These are phyloP conservation scores for Sebastes taczanowskii DNA, from an alignment of 2,797 vertebrate species.

Conservation along the genomic window DNA sequence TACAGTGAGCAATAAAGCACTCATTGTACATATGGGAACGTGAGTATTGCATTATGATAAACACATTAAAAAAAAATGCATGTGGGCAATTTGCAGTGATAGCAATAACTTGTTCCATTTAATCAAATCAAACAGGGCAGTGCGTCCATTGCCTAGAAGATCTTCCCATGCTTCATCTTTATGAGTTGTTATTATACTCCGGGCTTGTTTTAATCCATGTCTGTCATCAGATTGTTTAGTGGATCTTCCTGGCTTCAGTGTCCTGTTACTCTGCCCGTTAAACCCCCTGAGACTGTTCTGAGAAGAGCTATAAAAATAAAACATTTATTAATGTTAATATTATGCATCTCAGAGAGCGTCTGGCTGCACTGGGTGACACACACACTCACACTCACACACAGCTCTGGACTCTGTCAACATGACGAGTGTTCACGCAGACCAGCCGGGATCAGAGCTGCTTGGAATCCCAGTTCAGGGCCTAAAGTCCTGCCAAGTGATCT, in stretches of 20 bases:
- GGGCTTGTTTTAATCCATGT: conserved; percentile 47
- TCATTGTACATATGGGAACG: neutral
- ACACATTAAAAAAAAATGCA: neutral
- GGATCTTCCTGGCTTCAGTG: conserved; percentile 32
- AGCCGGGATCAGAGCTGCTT: conserved; percentile 19
- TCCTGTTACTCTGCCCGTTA: conserved; percentile 20
- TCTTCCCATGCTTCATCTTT: conserved; percentile 24
- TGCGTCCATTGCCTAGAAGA: neutral
- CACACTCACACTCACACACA: neutral
- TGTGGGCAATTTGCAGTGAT: neutral
- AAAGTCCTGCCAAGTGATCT: conserved; percentile 58
- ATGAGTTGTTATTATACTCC: conserved; percentile 10
- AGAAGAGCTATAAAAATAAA: conserved; percentile 53
- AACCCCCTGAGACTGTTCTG: conserved; percentile 27
- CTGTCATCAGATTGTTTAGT: conserved; percentile 43
- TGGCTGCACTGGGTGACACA: neutral
- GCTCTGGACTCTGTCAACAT: conserved; percentile 55
- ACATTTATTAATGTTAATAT: conserved; percentile 54
- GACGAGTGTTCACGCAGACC: conserved; percentile 22
- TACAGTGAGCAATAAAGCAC: neutral
- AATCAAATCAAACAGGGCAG: conserved; percentile 4
- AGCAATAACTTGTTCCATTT: conserved; percentile 10
- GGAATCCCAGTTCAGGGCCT: conserved; percentile 68
- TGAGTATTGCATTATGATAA: neutral
- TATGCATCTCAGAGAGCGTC: neutral